A percentile compares a stretch with the other conserved stretches of the same genome.
Evolutionary conservation across 35 echinoderm and acorn worm genomes (phyloP).

Genomic region (Hemicentrotus pulcherrimus): DNA sequence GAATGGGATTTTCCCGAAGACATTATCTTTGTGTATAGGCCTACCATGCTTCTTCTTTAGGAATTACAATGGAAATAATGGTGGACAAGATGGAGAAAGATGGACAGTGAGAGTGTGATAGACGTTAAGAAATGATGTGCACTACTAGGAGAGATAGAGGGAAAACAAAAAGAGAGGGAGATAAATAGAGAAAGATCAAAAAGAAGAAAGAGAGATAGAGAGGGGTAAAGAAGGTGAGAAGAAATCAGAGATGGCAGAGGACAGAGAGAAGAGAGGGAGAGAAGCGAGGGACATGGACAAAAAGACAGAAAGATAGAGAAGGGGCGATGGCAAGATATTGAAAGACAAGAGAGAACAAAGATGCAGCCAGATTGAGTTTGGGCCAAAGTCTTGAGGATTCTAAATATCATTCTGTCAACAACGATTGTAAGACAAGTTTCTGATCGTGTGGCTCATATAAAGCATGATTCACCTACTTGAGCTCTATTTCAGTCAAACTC

Average conservation of each 20-base stretch:
- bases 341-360: neutral
- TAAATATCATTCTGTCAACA: neutral
- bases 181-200: neutral
- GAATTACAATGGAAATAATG: too few species aligned
- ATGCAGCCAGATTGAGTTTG: neutral
- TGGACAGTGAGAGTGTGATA: too few species aligned
- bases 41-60: too few species aligned
- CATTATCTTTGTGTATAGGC: neutral
- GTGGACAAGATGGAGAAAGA: too few species aligned
- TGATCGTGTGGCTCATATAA: neutral
- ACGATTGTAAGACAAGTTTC: neutral
- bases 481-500: neutral
- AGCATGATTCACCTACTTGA: neutral
- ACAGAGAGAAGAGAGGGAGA: neutral
- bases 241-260: neutral
- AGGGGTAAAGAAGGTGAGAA: neutral
- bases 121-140: too few species aligned
- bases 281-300: neutral
- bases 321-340: neutral
- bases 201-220: neutral
- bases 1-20: constrained; percentile 1
- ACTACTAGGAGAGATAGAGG: too few species aligned
- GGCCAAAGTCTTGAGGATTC: neutral
- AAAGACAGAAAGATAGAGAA: neutral
- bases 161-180: neutral